Evolutionary conservation across 2,797 vertebrate species (phyloP).

Genomic region (Falco columbarius): DNA sequence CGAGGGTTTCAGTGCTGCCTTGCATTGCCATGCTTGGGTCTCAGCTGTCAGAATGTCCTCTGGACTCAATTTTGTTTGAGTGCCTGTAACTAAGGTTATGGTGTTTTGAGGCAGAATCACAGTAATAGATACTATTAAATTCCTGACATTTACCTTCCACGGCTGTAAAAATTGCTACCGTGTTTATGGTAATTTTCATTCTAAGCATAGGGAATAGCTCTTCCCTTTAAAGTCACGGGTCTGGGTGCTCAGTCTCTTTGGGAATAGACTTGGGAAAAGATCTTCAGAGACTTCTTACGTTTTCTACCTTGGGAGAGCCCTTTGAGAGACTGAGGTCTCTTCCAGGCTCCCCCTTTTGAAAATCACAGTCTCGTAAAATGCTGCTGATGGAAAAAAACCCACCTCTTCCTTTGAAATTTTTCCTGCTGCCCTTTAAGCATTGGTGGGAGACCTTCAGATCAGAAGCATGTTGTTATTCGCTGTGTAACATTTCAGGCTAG

Average conservation of each 20-base stretch:
- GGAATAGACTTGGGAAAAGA: background rate
- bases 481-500: background rate
- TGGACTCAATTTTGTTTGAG: background rate
- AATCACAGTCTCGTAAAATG: background rate
- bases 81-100: background rate
- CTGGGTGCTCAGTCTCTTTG: background rate
- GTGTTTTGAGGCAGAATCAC: background rate
- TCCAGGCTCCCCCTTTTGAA: background rate
- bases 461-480: background rate
- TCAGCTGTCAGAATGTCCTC: background rate
- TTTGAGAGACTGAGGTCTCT: background rate
- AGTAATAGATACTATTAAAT: background rate
- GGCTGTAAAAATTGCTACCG: background rate
- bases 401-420: background rate
- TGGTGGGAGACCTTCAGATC: background rate
- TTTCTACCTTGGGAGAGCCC: background rate
- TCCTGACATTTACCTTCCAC: background rate
- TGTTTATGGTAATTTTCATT: slow-evolving; percentile 6
- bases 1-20: fast-evolving
- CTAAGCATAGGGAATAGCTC: background rate
- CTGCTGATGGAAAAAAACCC: background rate
- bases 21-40: background rate
- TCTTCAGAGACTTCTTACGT: background rate
- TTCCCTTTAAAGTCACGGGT: background rate
- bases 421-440: background rate